These are phyloP conservation scores for Coenonympha glycerion DNA, from an alignment of 2,888 invertebrate species.

Conservation along the genomic window DNA sequence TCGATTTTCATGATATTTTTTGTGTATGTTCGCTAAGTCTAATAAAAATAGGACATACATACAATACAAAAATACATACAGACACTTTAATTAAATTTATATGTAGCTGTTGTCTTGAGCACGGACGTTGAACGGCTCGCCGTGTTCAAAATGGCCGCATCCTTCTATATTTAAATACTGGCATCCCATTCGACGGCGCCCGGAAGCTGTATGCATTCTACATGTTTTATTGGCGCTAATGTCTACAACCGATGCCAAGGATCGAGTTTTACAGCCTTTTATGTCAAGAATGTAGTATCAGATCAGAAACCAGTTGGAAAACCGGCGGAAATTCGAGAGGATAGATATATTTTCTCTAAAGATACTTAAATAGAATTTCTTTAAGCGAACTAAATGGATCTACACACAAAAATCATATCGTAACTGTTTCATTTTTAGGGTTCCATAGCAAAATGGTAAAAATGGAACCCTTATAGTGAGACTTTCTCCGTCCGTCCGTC, in stretches of 20 bases:
- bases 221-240: conserved; percentile 26
- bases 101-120: background rate
- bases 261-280: conserved; percentile 32
- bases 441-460: too few species aligned
- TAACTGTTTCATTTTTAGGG: too few species aligned
- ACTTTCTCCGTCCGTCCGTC: too few species aligned
- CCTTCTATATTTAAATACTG: conserved; percentile 47
- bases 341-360: background rate
- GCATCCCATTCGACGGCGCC: conserved; percentile 27
- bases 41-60: too few species aligned
- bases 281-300: conserved; percentile 13
- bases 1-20: too few species aligned
- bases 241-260: conserved; percentile 27
- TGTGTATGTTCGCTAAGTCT: too few species aligned
- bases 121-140: conserved; percentile 6
- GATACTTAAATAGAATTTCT: too few species aligned
- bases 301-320: conserved; percentile 9
- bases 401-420: too few species aligned
- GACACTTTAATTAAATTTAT: background rate
- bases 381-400: too few species aligned
- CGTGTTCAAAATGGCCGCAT: conserved; percentile 11
- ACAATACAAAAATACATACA: too few species aligned
- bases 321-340: conserved; percentile 6
- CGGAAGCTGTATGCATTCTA: conserved; percentile 53
- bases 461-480: too few species aligned